These are phyloP conservation scores for Drosophila littoralis DNA, from an alignment of 1,140 invertebrate genomes.

Conservation along the genomic window DNA sequence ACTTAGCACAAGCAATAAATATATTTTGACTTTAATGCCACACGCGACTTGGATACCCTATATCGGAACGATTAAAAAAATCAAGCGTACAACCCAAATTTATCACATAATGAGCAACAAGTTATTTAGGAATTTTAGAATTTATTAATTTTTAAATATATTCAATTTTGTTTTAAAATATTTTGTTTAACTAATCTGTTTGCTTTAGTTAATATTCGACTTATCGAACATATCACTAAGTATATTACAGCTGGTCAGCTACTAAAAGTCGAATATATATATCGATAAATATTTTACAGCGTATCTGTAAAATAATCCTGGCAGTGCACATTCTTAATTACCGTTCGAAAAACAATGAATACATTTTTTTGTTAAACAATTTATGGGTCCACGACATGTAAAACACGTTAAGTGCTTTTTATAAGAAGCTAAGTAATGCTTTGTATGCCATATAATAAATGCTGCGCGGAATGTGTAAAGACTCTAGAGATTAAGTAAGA, in stretches of 20 bases:
- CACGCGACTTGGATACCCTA: too few relatives aligned
- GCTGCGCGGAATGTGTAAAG: too few relatives aligned
- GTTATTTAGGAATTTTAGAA: too few relatives aligned
- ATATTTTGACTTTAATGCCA: too few relatives aligned
- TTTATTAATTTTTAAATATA: not conserved
- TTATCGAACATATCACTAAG: too few relatives aligned
- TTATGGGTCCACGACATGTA: slow-evolving; percentile 24
- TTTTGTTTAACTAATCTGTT: too few relatives aligned
- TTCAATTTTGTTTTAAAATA: not conserved
- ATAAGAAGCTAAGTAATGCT: not conserved
- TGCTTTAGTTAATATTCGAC: too few relatives aligned
- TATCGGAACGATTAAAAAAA: not conserved
- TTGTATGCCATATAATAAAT: not conserved
- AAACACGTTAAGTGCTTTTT: slow-evolving; percentile 34
- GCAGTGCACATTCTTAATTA: not conserved
- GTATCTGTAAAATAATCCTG: not conserved
- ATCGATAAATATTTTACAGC: slow-evolving; percentile 1
- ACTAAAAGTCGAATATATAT: too few relatives aligned
- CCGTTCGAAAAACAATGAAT: slow-evolving; percentile 24
- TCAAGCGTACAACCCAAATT: not conserved
- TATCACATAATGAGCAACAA: not conserved
- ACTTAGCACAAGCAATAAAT: not conserved
- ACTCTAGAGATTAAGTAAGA: too few relatives aligned
- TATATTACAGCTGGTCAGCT: not conserved
- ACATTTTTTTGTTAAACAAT: slow-evolving; percentile 8